phyloP scores from a whole-genome alignment of 2,888 invertebrate genomes.

The Nemotelus nigrinus region DNA sequence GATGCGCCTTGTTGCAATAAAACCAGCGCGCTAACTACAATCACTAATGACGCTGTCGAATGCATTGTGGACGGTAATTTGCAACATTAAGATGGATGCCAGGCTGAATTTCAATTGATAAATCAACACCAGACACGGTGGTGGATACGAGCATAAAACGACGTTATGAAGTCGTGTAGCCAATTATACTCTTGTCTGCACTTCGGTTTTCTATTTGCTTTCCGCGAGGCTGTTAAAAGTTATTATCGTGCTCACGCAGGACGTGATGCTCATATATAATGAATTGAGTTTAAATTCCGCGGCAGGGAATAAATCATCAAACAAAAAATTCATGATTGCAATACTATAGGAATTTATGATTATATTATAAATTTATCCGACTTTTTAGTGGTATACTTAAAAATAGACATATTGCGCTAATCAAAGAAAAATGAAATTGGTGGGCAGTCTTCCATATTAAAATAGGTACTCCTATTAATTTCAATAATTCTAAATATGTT shows the following conservation, averaged over 20 bases:
- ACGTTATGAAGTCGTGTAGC: background rate
- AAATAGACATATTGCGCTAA: too few species aligned
- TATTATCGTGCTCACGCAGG: background rate
- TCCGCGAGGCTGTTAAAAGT: background rate
- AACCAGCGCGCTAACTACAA: background rate
- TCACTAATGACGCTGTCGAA: slow-evolving; percentile 8
- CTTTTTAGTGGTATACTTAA: too few species aligned
- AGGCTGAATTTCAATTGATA: slow-evolving; percentile 6
- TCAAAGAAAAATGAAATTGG: too few species aligned
- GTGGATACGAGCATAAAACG: background rate
- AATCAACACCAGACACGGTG: slow-evolving; percentile 1
- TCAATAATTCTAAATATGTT: too few species aligned
- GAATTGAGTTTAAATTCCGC: background rate
- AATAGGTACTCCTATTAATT: too few species aligned
- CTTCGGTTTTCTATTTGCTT: background rate
- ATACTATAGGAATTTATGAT: too few species aligned
- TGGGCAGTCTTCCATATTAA: too few species aligned
- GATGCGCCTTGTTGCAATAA: background rate
- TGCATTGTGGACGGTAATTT: slow-evolving; percentile 9
- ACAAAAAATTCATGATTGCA: background rate
- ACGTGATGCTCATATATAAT: background rate
- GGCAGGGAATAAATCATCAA: background rate
- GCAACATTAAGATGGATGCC: background rate
- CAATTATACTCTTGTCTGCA: background rate
- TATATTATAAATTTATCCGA: too few species aligned